Evolutionary conservation across 2,797 vertebrate genomes (phyloP).

Genomic region (Crocidura indochinensis): DNA sequence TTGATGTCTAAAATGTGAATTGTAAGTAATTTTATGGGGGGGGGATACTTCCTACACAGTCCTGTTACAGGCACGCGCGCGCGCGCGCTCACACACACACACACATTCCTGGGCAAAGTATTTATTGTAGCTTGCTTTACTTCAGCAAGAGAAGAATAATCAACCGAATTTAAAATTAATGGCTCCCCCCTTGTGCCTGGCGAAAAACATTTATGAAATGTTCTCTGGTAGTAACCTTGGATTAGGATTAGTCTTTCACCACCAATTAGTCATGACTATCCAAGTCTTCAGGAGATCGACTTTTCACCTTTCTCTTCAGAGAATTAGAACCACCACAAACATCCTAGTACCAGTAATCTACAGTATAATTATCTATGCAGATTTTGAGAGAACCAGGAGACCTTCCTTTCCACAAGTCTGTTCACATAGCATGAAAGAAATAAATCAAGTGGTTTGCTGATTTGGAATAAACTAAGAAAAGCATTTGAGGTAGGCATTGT

Average conservation of each 20-base stretch:
- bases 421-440: not conserved
- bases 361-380: not conserved
- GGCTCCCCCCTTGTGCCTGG: not conserved
- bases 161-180: not conserved
- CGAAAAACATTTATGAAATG: not conserved
- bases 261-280: not conserved
- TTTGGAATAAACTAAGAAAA: constrained; percentile 40
- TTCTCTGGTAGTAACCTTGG: not conserved
- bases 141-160: constrained; percentile 24
- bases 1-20: constrained; percentile 13
- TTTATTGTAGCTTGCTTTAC: constrained; percentile 6
- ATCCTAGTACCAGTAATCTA: not conserved
- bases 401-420: not conserved
- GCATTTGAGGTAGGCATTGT: not conserved
- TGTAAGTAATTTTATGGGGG: constrained; percentile 2
- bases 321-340: not conserved
- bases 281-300: not conserved
- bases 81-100: no score
- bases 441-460: not conserved
- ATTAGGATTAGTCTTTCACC: not conserved
- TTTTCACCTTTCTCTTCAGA: constrained; percentile 21
- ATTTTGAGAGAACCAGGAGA: not conserved
- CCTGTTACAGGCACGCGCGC: not conserved
- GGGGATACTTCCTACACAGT: not conserved
- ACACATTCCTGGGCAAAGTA: not conserved